Percentiles rank a stretch among this genome's conserved stretches.
These are phyloP conservation scores for Capromys pilorides DNA, from an alignment of 2,797 vertebrate genomes.

Conservation along the genomic window DNA sequence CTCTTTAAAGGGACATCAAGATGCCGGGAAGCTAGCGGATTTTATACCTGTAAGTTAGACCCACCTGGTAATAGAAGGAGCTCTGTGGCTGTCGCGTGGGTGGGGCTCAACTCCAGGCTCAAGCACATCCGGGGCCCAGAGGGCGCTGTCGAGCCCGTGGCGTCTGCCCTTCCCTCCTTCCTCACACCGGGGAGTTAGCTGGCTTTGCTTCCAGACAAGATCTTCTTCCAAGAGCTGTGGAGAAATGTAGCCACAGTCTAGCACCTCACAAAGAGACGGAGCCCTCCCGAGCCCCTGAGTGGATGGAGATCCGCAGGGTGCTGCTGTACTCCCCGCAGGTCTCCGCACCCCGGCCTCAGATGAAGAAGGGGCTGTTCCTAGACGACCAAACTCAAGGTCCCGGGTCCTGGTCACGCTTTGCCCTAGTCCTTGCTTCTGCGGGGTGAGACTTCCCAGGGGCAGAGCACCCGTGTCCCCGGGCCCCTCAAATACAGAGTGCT, in stretches of 20 bases:
- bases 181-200: not conserved
- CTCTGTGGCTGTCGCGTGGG: not conserved
- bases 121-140: not conserved
- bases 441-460: not conserved
- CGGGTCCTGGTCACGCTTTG: not conserved
- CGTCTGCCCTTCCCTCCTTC: not conserved
- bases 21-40: not conserved
- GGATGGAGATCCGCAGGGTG: not conserved
- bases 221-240: not conserved
- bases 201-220: not conserved
- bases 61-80: not conserved
- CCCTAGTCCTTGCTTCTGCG: not conserved
- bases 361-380: not conserved
- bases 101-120: not conserved
- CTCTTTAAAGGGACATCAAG: not conserved
- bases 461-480: too few relatives aligned
- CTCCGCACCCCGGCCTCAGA: not conserved
- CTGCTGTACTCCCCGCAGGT: not conserved
- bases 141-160: not conserved
- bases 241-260: not conserved
- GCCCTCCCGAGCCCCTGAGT: not conserved
- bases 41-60: not conserved
- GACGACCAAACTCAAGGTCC: not conserved
- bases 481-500: accelerated
- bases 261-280: not conserved